phyloP scores from a whole-genome alignment of 2,888 invertebrate species.

The Leptinotarsa haldemani region DNA sequence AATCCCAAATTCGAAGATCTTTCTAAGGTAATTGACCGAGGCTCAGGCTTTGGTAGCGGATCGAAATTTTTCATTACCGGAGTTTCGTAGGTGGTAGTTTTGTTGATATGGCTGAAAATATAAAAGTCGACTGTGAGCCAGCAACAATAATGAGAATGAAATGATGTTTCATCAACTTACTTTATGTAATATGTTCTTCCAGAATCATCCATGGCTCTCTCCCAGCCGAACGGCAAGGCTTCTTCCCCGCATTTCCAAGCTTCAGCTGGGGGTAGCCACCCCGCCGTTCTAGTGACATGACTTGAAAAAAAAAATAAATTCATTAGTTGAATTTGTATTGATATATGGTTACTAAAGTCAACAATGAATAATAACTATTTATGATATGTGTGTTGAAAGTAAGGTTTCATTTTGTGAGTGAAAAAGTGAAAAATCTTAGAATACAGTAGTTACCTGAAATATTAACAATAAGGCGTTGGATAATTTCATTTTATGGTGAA shows the following conservation, averaged over 20 bases:
- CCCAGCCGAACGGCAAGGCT: conserved; percentile 91
- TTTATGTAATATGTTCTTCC: conserved; percentile 85
- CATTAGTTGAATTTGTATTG: too few relatives aligned
- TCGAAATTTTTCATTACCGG: conserved; percentile 72
- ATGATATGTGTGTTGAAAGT: too few relatives aligned
- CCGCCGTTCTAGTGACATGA: conserved; percentile 84
- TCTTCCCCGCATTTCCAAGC: conserved; percentile 77
- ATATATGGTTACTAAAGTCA: too few relatives aligned
- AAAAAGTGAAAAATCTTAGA: too few relatives aligned
- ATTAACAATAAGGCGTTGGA: too few relatives aligned
- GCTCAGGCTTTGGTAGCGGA: conserved; percentile 80
- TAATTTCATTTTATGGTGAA: too few relatives aligned
- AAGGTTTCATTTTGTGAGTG: too few relatives aligned
- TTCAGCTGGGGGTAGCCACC: conserved; percentile 91
- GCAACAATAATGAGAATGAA: too few relatives aligned
- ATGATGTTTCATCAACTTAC: conserved; percentile 67
- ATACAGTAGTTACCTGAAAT: too few relatives aligned
- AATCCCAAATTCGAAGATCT: conserved; percentile 86
- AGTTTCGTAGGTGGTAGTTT: conserved; percentile 92
- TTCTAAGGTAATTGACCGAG: conserved; percentile 79
- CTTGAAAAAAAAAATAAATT: conserved; percentile 69
- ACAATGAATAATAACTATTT: too few relatives aligned
- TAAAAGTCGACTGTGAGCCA: too few relatives aligned
- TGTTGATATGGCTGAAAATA: conserved; percentile 78
- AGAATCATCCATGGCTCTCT: conserved; percentile 84